Conservation (phyloP, 2,113 vertebrate genomes). For the Plecotus auritus region DNA sequence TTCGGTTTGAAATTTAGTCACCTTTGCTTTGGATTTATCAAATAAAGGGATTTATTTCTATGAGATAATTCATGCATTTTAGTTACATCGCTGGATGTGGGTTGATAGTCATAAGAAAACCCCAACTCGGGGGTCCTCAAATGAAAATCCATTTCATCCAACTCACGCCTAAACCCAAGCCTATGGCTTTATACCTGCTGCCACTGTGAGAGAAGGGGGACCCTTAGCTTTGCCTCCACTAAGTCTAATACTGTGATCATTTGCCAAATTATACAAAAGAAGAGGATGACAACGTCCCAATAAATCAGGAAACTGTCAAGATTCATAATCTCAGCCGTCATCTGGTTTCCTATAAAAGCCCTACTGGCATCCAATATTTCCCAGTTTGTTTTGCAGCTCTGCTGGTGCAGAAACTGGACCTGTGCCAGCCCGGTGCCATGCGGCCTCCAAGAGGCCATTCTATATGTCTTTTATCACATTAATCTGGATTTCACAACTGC, state of each 20-base stretch:
- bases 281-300: conserved; percentile 73
- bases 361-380: conserved; percentile 56
- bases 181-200: conserved; percentile 63
- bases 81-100: not conserved
- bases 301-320: conserved; percentile 82
- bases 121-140: conserved; percentile 36
- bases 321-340: conserved; percentile 75
- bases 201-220: not conserved
- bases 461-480: conserved; percentile 34
- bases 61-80: conserved; percentile 38
- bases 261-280: conserved; percentile 80
- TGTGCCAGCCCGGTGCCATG: not conserved
- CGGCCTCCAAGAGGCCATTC: conserved; percentile 57
- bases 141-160: conserved; percentile 25
- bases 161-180: conserved; percentile 49
- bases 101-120: conserved; percentile 42
- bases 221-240: conserved; percentile 45
- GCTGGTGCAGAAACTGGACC: conserved; percentile 4
- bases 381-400: conserved; percentile 64
- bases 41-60: conserved; percentile 39
- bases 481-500: conserved; percentile 40
- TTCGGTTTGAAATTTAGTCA: conserved; percentile 35
- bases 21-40: conserved; percentile 36
- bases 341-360: conserved; percentile 61
- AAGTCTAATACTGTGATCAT: conserved; percentile 74